phyloP scores from a whole-genome alignment of 2,888 invertebrate species.

The Tridacna gigas region DNA sequence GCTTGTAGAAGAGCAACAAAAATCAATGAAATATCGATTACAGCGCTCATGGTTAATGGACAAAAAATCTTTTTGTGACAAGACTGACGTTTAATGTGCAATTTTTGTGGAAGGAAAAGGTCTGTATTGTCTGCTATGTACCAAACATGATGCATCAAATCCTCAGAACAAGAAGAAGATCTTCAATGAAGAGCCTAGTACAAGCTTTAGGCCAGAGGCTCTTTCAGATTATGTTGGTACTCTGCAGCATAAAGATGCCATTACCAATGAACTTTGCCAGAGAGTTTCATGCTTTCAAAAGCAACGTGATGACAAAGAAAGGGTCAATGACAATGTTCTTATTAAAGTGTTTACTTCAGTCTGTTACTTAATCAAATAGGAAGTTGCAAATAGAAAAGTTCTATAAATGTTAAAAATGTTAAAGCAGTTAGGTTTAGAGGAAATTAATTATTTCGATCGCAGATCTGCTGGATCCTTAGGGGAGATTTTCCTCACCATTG shows the following conservation, averaged over 20 bases:
- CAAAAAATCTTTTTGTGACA: slow-evolving; percentile 29
- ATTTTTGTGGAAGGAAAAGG: slow-evolving; percentile 40
- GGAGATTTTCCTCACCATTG: slow-evolving; percentile 34
- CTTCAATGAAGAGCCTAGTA: slow-evolving; percentile 32
- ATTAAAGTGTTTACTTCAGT: slow-evolving; percentile 24
- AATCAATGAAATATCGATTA: slow-evolving; percentile 1
- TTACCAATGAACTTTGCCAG: slow-evolving; percentile 21
- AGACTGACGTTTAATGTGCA: slow-evolving; percentile 33
- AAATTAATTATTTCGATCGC: slow-evolving; percentile 28
- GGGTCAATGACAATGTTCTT: slow-evolving; percentile 14
- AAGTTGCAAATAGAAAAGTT: slow-evolving; percentile 32
- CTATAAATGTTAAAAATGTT: slow-evolving; percentile 3
- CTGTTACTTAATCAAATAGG: slow-evolving; percentile 32
- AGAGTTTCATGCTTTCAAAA: slow-evolving; percentile 36
- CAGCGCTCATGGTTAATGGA: slow-evolving; percentile 6
- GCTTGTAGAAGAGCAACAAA: too few relatives aligned
- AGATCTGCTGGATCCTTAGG: slow-evolving; percentile 10
- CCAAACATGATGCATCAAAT: slow-evolving; percentile 27
- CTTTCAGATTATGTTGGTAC: slow-evolving; percentile 24
- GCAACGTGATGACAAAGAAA: slow-evolving; percentile 9
- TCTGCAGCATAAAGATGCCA: slow-evolving; percentile 25
- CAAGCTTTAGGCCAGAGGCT: slow-evolving; percentile 23
- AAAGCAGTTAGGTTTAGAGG: slow-evolving; percentile 24
- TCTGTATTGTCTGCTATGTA: slow-evolving; percentile 28
- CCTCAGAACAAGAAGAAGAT: slow-evolving; percentile 35